A percentile compares a stretch with the other conserved stretches of the same genome.
Conservation (phyloP, 2,888 invertebrate species). For the Taphrorychus bicolor region DNA sequence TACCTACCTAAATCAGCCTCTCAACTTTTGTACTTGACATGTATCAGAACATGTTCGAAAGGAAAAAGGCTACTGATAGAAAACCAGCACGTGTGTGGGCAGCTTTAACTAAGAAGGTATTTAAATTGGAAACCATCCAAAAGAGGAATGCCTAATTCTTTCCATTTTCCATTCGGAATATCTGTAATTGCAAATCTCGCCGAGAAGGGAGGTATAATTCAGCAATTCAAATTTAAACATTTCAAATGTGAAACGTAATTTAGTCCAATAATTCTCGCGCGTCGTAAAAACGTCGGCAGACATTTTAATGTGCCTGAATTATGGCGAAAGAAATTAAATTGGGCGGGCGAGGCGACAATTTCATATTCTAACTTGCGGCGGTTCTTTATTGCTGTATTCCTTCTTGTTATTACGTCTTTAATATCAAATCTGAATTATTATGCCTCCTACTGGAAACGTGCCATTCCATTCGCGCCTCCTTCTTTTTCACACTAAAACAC, state of each 20-base stretch:
- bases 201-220: constrained; percentile 50
- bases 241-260: constrained; percentile 56
- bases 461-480: constrained; percentile 22
- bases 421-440: constrained; percentile 49
- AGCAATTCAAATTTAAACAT: constrained; percentile 56
- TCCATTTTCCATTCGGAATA: constrained; percentile 42
- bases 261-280: constrained; percentile 54
- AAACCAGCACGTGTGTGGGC: no score
- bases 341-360: constrained; percentile 51
- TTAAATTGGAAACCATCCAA: neutral
- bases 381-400: constrained; percentile 54
- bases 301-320: constrained; percentile 57
- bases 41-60: no score
- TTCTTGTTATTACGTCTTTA: constrained; percentile 55
- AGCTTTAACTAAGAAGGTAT: neutral
- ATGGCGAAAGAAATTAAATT: constrained; percentile 56
- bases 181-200: constrained; percentile 48
- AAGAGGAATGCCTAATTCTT: neutral
- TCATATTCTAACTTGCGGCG: constrained; percentile 52
- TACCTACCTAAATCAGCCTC: no score
- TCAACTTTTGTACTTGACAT: no score
- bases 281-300: constrained; percentile 57
- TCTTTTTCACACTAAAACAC: neutral
- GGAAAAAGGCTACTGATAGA: no score
- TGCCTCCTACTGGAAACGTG: constrained; percentile 12